Evolutionary conservation across 1,140 invertebrate species (phyloP).

Genomic region (Antheraea mylitta): DNA sequence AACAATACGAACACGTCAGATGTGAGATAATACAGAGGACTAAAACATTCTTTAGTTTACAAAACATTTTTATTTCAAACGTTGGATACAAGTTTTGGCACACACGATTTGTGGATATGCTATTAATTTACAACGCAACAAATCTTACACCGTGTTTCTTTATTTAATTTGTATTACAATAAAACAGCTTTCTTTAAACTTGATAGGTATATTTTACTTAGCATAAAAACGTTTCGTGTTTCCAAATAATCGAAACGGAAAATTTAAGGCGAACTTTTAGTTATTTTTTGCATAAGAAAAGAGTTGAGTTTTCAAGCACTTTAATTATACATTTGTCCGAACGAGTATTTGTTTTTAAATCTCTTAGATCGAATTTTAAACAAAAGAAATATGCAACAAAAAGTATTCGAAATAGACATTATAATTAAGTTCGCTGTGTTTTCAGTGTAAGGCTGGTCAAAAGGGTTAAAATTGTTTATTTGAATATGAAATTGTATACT

Average conservation of each 20-base stretch:
- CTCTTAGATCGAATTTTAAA: too few species aligned
- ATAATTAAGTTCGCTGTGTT: too few species aligned
- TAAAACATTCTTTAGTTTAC: slow-evolving; percentile 9
- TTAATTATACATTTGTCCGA: too few species aligned
- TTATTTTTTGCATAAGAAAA: background rate
- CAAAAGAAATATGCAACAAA: too few species aligned
- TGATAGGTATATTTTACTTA: background rate
- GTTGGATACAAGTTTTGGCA: slow-evolving; percentile 12
- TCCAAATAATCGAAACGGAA: background rate
- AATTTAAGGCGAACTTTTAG: background rate
- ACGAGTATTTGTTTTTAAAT: too few species aligned
- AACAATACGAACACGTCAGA: slow-evolving; percentile 18
- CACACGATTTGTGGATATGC: slow-evolving; percentile 3
- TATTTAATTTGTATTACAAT: background rate
- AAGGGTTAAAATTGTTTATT: too few species aligned
- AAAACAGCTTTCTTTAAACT: background rate
- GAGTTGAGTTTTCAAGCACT: too few species aligned
- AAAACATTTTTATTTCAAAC: slow-evolving; percentile 8
- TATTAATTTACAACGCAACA: background rate
- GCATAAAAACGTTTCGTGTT: too few species aligned
- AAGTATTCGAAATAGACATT: too few species aligned
- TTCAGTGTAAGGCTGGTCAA: too few species aligned
- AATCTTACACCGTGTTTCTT: background rate
- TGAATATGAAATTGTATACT: too few species aligned
- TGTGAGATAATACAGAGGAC: slow-evolving; percentile 7